Percentiles rank a stretch among this genome's conserved stretches.
These are phyloP conservation scores for Leucoraja ocellata DNA, from an alignment of 2,797 vertebrate genomes.

Conservation along the genomic window DNA sequence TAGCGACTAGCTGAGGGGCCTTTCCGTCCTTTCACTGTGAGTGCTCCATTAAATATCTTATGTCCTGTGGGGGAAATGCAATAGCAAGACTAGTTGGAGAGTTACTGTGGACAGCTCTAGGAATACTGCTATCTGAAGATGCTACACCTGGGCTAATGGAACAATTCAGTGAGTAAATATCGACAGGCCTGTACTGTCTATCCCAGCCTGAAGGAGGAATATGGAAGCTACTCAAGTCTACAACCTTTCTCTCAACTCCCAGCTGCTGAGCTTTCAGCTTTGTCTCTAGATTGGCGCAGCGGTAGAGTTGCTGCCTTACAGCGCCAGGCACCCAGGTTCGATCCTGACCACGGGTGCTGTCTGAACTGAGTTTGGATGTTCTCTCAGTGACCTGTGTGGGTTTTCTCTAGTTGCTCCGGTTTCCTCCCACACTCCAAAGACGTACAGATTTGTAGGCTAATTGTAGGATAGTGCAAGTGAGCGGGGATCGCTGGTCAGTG, in stretches of 20 bases:
- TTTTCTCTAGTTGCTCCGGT: no score
- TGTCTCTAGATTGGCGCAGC: no score
- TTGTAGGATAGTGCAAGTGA: no score
- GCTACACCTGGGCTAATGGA: neutral
- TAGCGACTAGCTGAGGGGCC: neutral
- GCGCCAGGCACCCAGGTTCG: no score
- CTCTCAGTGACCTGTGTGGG: no score
- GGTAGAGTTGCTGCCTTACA: no score
- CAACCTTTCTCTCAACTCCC: neutral
- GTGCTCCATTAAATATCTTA: neutral
- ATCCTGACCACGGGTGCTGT: no score
- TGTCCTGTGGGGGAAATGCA: neutral
- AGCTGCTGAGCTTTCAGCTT: neutral
- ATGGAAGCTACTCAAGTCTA: neutral
- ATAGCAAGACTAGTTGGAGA: neutral
- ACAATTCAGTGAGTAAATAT: neutral
- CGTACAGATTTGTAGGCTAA: no score
- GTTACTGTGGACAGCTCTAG: neutral
- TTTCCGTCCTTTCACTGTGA: neutral
- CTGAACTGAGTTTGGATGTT: no score
- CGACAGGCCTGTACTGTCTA: no score
- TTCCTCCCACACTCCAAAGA: no score
- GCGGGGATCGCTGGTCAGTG: no score
- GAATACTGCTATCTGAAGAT: neutral
- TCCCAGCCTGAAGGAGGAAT: neutral